These are phyloP conservation scores for Hippocampus guttulatus DNA, from an alignment of 2,113 vertebrate genomes.

Conservation along the genomic window DNA sequence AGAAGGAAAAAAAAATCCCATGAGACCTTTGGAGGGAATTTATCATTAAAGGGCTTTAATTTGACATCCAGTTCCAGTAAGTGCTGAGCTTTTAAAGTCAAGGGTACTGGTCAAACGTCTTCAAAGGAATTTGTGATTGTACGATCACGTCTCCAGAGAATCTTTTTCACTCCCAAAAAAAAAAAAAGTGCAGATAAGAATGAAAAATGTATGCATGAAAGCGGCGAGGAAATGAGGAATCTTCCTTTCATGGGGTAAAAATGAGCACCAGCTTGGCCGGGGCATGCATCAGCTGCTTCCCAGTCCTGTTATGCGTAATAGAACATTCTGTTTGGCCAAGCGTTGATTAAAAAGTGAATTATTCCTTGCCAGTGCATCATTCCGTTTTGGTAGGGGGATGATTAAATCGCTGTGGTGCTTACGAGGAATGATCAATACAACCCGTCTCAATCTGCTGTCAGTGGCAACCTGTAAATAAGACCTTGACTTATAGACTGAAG, in stretches of 20 bases:
- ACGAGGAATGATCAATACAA: constrained; percentile 21
- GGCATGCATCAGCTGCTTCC: constrained; percentile 19
- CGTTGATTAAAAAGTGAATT: constrained; percentile 33
- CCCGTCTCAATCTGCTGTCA: constrained; percentile 2
- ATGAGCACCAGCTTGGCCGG: constrained; percentile 18
- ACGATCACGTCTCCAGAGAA: constrained; percentile 51
- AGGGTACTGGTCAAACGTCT: constrained; percentile 69
- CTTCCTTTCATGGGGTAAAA: constrained; percentile 31
- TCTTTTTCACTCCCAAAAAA: constrained; percentile 24
- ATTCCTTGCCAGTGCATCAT: constrained; percentile 10
- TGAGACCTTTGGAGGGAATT: constrained; percentile 64
- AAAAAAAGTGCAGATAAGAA: constrained; percentile 51
- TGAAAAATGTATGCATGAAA: constrained; percentile 44
- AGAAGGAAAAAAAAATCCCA: constrained; percentile 65
- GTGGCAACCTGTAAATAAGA: constrained; percentile 49
- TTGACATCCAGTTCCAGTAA: constrained; percentile 71
- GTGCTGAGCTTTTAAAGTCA: constrained; percentile 66
- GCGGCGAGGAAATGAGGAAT: constrained; percentile 24
- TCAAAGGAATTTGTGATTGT: constrained; percentile 65
- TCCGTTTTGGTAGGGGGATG: constrained; percentile 3
- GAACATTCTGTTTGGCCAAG: constrained; percentile 7
- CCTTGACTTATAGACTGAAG: constrained; percentile 37
- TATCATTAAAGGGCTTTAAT: constrained; percentile 75
- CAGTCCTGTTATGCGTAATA: constrained; percentile 5
- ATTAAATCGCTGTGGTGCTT: constrained; percentile 32